These are phyloP conservation scores for Kryptolebias marmoratus DNA, from an alignment of 2,113 vertebrate genomes.

Conservation along the genomic window DNA sequence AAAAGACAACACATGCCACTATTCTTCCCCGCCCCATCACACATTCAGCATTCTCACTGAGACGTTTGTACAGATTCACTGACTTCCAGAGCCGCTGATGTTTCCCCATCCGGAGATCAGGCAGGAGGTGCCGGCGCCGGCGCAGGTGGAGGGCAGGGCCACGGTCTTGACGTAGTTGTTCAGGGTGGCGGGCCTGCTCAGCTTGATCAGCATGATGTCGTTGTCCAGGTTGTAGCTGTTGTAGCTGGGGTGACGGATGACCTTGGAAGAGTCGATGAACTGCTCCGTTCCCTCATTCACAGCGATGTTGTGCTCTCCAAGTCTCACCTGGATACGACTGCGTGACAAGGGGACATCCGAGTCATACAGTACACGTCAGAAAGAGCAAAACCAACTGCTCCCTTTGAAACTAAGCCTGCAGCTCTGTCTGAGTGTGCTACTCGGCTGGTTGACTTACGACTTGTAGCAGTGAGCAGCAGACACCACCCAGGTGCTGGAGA, in stretches of 20 bases:
- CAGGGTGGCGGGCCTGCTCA: conserved; percentile 65
- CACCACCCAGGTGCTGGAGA: conserved; percentile 84
- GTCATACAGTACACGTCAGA: neutral
- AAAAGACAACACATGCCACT: neutral
- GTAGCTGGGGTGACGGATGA: conserved; percentile 80
- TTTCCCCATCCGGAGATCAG: conserved; percentile 92
- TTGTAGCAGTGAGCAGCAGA: conserved; percentile 89
- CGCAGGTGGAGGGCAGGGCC: conserved; percentile 79
- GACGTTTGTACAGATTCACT: conserved; percentile 39
- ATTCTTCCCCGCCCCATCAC: neutral
- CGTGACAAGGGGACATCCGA: neutral
- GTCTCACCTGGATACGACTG: conserved; percentile 75
- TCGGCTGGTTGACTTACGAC: conserved; percentile 68
- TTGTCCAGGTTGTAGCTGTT: conserved; percentile 79
- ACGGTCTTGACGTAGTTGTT: conserved; percentile 78
- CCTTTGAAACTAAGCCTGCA: neutral
- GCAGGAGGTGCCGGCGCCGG: conserved; percentile 79
- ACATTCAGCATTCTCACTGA: fast-evolving
- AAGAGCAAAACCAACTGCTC: neutral
- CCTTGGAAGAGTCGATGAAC: conserved; percentile 64
- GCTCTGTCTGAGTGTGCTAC: neutral
- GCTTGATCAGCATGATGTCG: conserved; percentile 91
- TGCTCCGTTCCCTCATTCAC: conserved; percentile 80
- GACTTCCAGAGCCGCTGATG: conserved; percentile 78
- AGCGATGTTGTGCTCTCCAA: conserved; percentile 85